These are phyloP conservation scores for Paramormyrops kingsleyae DNA, from an alignment of 2,113 vertebrate genomes.

Conservation along the genomic window DNA sequence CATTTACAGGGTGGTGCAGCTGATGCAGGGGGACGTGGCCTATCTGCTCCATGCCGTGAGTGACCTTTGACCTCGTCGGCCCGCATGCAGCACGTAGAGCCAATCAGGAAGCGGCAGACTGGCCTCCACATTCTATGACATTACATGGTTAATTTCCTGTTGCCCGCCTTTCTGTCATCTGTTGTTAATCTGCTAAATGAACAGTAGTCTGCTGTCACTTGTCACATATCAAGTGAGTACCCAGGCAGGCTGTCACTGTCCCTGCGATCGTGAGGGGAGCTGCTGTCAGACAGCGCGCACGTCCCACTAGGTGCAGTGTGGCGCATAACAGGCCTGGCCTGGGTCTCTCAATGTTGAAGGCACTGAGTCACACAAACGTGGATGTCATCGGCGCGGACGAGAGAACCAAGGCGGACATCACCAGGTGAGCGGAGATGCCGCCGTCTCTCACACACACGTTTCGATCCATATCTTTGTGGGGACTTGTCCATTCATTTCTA, in stretches of 20 bases:
- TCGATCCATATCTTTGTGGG: not conserved
- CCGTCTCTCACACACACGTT: not conserved
- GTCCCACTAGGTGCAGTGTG: not conserved
- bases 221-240: not conserved
- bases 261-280: not conserved
- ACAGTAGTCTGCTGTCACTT: not conserved
- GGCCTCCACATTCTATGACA: not conserved
- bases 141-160: not conserved
- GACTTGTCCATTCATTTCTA: not conserved
- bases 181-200: not conserved
- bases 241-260: not conserved
- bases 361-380: conserved; percentile 82
- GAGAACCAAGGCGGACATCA: conserved; percentile 75
- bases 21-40: conserved; percentile 78
- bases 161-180: not conserved
- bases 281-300: not conserved
- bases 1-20: conserved; percentile 79
- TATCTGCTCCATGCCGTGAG: conserved; percentile 88
- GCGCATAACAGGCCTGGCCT: not conserved
- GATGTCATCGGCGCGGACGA: conserved; percentile 77
- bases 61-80: conserved; percentile 22
- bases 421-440: conserved; percentile 64
- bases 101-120: not conserved
- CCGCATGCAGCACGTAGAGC: not conserved
- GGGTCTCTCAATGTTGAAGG: conserved; percentile 53